These are phyloP conservation scores for Gadus chalcogrammus DNA, from an alignment of 2,113 vertebrate species.

Conservation along the genomic window DNA sequence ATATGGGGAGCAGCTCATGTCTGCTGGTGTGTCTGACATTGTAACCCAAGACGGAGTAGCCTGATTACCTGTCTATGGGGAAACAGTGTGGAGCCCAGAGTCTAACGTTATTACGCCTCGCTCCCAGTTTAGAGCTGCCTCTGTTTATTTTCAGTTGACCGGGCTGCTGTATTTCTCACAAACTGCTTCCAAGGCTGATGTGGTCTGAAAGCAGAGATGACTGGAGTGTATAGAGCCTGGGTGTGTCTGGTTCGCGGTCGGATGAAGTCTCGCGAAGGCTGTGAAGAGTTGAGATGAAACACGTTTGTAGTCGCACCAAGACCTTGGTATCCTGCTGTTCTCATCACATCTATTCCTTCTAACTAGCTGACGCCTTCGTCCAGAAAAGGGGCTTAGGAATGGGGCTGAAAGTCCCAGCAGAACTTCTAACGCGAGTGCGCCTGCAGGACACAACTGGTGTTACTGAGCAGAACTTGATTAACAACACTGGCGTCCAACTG, in stretches of 20 bases:
- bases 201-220: slow-evolving; percentile 48
- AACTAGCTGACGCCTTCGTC: no score
- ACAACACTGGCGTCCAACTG: background rate
- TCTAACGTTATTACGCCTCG: slow-evolving; percentile 34
- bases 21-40: background rate
- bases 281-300: slow-evolving; percentile 9
- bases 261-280: slow-evolving; percentile 31
- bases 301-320: no score
- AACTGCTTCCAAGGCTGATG: slow-evolving; percentile 51
- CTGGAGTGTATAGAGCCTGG: slow-evolving; percentile 39
- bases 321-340: no score
- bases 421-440: no score
- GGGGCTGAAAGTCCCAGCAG: no score
- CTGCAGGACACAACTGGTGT: background rate
- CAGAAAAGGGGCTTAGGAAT: no score
- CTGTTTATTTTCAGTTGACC: slow-evolving; percentile 54
- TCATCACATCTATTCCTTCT: no score
- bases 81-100: slow-evolving; percentile 1
- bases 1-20: background rate
- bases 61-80: slow-evolving; percentile 26
- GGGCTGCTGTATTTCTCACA: slow-evolving; percentile 60
- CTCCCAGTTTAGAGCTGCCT: slow-evolving; percentile 39
- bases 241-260: slow-evolving; percentile 47
- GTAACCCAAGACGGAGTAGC: slow-evolving; percentile 4
- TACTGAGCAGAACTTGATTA: background rate